Percentiles rank a stretch among this genome's conserved stretches.
phyloP scores from a whole-genome alignment of 2,888 invertebrate genomes.

The Drosophila tanythrix region DNA sequence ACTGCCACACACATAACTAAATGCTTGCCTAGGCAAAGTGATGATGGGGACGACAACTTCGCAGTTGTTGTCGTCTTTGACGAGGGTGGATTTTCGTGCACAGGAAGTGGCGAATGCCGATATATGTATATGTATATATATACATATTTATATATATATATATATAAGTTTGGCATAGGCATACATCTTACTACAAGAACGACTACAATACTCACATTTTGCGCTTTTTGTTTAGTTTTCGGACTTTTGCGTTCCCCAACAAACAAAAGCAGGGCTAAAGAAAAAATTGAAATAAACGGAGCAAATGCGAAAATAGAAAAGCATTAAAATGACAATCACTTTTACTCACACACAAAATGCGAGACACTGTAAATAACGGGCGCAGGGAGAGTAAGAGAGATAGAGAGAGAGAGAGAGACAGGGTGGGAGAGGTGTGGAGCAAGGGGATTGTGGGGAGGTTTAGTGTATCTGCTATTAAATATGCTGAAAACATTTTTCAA shows the following conservation, averaged over 20 bases:
- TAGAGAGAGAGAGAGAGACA: not conserved
- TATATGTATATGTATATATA: slow-evolving; percentile 56
- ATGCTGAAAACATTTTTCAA: slow-evolving; percentile 59
- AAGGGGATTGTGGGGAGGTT: not conserved
- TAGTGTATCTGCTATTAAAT: slow-evolving; percentile 36
- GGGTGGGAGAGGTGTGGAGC: not conserved
- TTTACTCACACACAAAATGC: slow-evolving; percentile 54
- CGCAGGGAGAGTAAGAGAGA: not conserved
- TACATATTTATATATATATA: slow-evolving; percentile 2
- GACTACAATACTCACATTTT: slow-evolving; percentile 52
- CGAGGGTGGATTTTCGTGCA: slow-evolving; percentile 69
- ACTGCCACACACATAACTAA: slow-evolving; percentile 32
- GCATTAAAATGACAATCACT: slow-evolving; percentile 81
- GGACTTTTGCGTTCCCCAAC: slow-evolving; percentile 57
- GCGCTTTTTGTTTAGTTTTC: slow-evolving; percentile 78
- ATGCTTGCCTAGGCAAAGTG: slow-evolving; percentile 55
- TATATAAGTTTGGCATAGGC: slow-evolving; percentile 50
- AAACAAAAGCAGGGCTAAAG: slow-evolving; percentile 22
- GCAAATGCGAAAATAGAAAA: slow-evolving; percentile 79
- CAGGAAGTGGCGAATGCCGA: slow-evolving; percentile 81
- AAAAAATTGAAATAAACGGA: slow-evolving; percentile 65
- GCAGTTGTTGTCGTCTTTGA: slow-evolving; percentile 31
- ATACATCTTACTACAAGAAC: slow-evolving; percentile 48
- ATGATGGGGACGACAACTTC: slow-evolving; percentile 56
- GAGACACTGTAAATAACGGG: slow-evolving; percentile 22